Evolutionary conservation across 2,113 vertebrate species (phyloP), one percentile per base, ranked within the genome.

Genomic region (Takifugu bimaculatus): DNA sequence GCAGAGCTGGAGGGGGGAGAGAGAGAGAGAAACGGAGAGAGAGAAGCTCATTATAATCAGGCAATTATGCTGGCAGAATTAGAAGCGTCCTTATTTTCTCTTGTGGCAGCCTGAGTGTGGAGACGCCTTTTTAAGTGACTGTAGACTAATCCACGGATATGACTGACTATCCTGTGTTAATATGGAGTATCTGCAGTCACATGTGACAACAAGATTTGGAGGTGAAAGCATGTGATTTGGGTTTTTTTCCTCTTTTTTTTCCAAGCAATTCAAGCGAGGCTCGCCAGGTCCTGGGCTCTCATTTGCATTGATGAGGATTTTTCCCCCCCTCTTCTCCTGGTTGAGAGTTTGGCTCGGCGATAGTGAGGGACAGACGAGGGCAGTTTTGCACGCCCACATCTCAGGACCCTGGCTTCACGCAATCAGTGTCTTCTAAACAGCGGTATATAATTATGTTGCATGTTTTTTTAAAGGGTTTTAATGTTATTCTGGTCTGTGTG

Each of bases 271-370:
- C 86, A 85, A 76, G 81, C 67, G 57, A 78, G 83, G 70, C 85
- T 92, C 77, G 39, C 6, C 57, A 86, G 85, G 84, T 88, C 91
- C 47, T 77, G 90, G 88, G 83, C 87, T 86, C 90, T 93, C 81
- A 93, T 94, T 95, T 93, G 91, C 92, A 92, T 91, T 92, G 93
- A 94, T 92, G 89, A 85, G 89, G 88, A 87, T 88, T 75, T 13
- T 51, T 65, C 48, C 60, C 65, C 51, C 63, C 45, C 58, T 76
- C 45, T 13, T 65, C 49, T 64, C 49, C 58, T 79, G 73, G 63
- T 78, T 74, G 72, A 72, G 71, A 60, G 67, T 83, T 80, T 79
- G 74, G 62, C 61, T 80, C 65, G 79, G 80, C 68, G 62, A 25
- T 55, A 68, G 68, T 45, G 56, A 77, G 70, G 66, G 75, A 82